Conservation (phyloP, 53 echinoderm and acorn worm species). For the Arbacia lixula region DNA sequence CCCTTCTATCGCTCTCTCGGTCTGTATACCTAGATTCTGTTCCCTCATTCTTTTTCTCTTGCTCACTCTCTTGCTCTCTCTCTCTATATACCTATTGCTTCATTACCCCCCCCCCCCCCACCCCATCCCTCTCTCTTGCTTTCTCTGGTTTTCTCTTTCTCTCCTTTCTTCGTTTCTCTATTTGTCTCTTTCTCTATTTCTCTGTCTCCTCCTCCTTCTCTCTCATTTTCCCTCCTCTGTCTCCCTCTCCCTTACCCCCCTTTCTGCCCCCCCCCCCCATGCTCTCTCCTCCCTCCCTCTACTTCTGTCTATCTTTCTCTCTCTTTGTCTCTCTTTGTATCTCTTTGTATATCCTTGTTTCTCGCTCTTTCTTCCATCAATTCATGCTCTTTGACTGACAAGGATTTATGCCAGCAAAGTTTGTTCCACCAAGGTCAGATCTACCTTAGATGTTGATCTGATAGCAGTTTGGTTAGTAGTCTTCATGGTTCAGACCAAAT, state of each 20-base stretch:
- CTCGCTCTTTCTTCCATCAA: too few relatives aligned
- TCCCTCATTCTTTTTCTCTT: background rate
- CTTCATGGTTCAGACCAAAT: too few relatives aligned
- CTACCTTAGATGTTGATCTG: constrained; percentile 47
- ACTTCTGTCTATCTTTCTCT: background rate
- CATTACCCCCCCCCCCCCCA: background rate
- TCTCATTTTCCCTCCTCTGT: background rate
- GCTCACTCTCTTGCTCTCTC: background rate
- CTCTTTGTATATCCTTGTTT: too few relatives aligned
- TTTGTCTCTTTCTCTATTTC: background rate
- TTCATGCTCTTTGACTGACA: too few relatives aligned
- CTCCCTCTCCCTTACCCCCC: background rate
- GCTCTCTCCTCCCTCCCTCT: background rate
- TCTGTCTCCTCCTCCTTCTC: background rate
- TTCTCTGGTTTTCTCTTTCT: too few relatives aligned
- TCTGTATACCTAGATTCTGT: background rate
- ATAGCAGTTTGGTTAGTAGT: too few relatives aligned
- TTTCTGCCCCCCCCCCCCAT: background rate
- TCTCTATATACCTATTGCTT: background rate
- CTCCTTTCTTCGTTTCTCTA: background rate
- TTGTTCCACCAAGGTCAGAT: constrained; percentile 42
- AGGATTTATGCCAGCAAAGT: too few relatives aligned
- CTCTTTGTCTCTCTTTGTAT: background rate
- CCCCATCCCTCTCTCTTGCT: background rate
- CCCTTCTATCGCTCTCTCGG: background rate